Evolutionary conservation across 2,888 invertebrate species (phyloP).

Genomic region (Scaeva pyrastri): DNA sequence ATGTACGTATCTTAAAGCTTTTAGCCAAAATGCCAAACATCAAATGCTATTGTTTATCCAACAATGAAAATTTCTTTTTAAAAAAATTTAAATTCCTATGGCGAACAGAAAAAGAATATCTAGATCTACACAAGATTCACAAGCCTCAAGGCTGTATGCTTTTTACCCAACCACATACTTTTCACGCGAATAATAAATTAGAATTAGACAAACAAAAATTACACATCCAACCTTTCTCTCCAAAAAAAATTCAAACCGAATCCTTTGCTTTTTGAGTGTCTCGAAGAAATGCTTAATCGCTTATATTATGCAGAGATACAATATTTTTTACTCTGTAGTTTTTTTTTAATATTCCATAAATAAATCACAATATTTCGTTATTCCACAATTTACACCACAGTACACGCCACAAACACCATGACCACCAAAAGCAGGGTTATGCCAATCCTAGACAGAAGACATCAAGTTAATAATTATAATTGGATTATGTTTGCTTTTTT

Average conservation of each 20-base stretch:
- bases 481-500: constrained; percentile 46
- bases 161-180: constrained; percentile 59
- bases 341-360: constrained; percentile 32
- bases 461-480: constrained; percentile 47
- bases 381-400: constrained; percentile 43
- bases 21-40: constrained; percentile 74
- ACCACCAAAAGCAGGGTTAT: constrained; percentile 52
- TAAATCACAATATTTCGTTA: constrained; percentile 27
- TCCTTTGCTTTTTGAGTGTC: constrained; percentile 70
- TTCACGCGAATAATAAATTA: constrained; percentile 58
- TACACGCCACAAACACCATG: constrained; percentile 25
- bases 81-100: constrained; percentile 26
- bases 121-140: constrained; percentile 55
- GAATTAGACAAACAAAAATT: constrained; percentile 19
- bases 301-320: constrained; percentile 64
- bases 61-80: constrained; percentile 20
- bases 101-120: constrained; percentile 37
- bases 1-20: constrained; percentile 70
- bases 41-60: constrained; percentile 64
- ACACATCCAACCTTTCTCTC: constrained; percentile 38
- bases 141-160: constrained; percentile 54
- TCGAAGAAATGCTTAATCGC: constrained; percentile 72
- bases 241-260: constrained; percentile 38
- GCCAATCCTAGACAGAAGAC: constrained; percentile 73
- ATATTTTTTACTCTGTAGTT: constrained; percentile 41